These are phyloP conservation scores for Macrostomum cliftonense DNA, from an alignment of 2,888 invertebrate species.

Conservation along the genomic window DNA sequence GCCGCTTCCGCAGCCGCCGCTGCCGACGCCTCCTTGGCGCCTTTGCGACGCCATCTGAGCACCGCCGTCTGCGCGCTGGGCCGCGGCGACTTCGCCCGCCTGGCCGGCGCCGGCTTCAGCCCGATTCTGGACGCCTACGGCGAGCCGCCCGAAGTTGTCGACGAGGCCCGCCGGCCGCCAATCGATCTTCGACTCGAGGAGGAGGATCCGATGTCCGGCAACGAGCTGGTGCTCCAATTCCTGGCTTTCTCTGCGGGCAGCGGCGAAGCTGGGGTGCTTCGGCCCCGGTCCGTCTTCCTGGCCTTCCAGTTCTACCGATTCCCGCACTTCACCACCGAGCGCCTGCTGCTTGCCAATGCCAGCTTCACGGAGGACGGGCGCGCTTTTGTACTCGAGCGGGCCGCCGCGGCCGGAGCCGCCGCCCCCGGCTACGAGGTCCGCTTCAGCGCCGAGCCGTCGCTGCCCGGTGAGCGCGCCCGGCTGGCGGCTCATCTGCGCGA, in stretches of 20 bases:
- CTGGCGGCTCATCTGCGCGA: constrained; percentile 36
- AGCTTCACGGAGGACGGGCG: constrained; percentile 37
- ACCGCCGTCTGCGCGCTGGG: no score
- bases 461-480: constrained; percentile 31
- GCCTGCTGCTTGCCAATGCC: constrained; percentile 29
- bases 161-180: constrained; percentile 17
- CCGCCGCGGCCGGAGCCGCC: neutral
- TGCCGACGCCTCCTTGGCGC: no score
- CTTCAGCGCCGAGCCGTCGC: constrained; percentile 11
- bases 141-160: constrained; percentile 35
- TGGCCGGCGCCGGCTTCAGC: constrained; percentile 18
- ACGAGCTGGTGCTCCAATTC: constrained; percentile 41
- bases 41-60: no score
- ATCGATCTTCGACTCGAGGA: constrained; percentile 13
- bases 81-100: no score
- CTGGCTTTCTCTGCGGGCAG: constrained; percentile 37
- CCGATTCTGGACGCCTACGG: constrained; percentile 33
- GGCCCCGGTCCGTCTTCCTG: constrained; percentile 35
- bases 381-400: constrained; percentile 3
- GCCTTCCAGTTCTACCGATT: constrained; percentile 42
- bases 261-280: neutral
- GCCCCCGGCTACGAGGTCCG: neutral
- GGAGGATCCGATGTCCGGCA: constrained; percentile 34
- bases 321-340: constrained; percentile 39
- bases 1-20: no score